phyloP scores from a whole-genome alignment of 1,140 invertebrate genomes.

The Trissolcus basalis region DNA sequence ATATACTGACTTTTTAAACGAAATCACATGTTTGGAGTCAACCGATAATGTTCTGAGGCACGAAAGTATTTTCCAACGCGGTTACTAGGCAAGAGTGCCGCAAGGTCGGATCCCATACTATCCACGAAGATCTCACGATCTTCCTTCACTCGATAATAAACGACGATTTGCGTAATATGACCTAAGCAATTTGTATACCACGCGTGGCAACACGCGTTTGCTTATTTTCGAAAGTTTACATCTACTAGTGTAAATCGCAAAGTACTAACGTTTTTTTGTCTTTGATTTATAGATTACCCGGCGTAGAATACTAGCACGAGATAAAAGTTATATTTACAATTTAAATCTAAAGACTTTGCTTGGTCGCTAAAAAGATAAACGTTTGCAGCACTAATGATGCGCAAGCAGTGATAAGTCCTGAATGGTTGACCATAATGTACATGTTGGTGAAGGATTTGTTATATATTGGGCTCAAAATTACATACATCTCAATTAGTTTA shows the following conservation, averaged over 20 bases:
- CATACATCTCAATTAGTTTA: too few species aligned
- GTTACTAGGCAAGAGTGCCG: slow-evolving; percentile 59
- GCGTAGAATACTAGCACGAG: slow-evolving; percentile 12
- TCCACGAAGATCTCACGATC: slow-evolving; percentile 58
- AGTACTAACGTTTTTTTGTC: slow-evolving; percentile 17
- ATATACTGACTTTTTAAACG: slow-evolving; percentile 52
- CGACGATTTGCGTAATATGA: slow-evolving; percentile 53
- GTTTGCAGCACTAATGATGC: too few species aligned
- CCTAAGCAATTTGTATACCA: slow-evolving; percentile 41
- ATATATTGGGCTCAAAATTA: too few species aligned
- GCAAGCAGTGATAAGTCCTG: too few species aligned
- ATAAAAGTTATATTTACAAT: slow-evolving; percentile 45
- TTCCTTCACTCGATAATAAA: slow-evolving; percentile 53
- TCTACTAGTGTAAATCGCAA: slow-evolving; percentile 9
- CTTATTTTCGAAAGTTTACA: slow-evolving; percentile 47
- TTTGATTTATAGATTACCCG: slow-evolving; percentile 30
- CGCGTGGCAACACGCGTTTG: slow-evolving; percentile 19
- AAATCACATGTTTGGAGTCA: slow-evolving; percentile 32
- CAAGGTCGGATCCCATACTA: slow-evolving; percentile 56
- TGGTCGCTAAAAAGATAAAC: slow-evolving; percentile 19
- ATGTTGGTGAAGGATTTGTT: too few species aligned
- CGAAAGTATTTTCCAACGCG: slow-evolving; percentile 59
- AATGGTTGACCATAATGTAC: too few species aligned
- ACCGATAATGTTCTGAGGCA: slow-evolving; percentile 36
- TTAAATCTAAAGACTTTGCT: slow-evolving; percentile 32